phyloP scores from a whole-genome alignment of 2,113 vertebrate species.

The Hymenochirus boettgeri region DNA sequence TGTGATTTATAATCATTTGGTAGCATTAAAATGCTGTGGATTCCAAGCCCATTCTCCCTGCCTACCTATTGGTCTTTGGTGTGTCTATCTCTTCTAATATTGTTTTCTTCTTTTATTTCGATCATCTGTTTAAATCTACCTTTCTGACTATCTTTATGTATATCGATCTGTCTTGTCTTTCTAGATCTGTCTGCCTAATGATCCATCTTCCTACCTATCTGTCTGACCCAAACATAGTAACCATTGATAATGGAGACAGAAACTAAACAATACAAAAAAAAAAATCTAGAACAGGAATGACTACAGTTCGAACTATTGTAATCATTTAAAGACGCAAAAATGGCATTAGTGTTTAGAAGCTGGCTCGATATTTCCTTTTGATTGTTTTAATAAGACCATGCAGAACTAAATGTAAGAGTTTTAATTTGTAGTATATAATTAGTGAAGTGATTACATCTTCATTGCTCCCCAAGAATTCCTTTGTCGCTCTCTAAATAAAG shows the following conservation, averaged over 20 bases:
- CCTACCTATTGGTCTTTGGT: too few relatives aligned
- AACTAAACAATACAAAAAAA: not conserved
- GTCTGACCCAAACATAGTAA: not conserved
- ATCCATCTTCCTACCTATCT: too few relatives aligned
- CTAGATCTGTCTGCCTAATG: too few relatives aligned
- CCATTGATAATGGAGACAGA: not conserved
- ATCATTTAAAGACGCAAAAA: not conserved
- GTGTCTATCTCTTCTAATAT: too few relatives aligned
- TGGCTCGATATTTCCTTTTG: not conserved
- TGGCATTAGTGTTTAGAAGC: not conserved
- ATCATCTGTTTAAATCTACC: too few relatives aligned
- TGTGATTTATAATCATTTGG: too few relatives aligned
- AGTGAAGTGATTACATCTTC: conserved; percentile 14
- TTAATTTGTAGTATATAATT: not conserved
- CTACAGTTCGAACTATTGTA: not conserved
- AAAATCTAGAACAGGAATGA: not conserved
- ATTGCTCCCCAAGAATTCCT: not conserved
- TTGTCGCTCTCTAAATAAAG: conserved; percentile 41
- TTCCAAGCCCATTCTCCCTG: too few relatives aligned
- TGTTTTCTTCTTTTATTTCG: too few relatives aligned
- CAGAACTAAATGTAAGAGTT: not conserved
- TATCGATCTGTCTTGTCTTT: too few relatives aligned
- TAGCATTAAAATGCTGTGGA: too few relatives aligned
- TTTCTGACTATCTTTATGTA: too few relatives aligned
- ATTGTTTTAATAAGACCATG: not conserved